phyloP scores from a whole-genome alignment of 2,888 invertebrate genomes.

The Drosophila tripunctata region DNA sequence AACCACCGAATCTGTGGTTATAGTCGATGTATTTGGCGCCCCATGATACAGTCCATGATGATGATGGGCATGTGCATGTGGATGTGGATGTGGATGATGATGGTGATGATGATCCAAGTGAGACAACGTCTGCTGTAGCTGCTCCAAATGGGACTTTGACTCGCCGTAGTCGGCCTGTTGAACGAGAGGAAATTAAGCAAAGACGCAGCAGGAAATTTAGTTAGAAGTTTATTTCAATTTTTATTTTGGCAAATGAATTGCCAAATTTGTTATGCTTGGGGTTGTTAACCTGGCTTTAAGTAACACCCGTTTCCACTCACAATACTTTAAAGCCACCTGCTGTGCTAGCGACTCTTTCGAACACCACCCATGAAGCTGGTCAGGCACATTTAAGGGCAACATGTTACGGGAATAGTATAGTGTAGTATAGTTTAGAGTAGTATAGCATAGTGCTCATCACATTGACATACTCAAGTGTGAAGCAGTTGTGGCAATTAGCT shows the following conservation, averaged over 20 bases:
- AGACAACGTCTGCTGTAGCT: slow-evolving; percentile 71
- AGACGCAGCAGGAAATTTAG: slow-evolving; percentile 83
- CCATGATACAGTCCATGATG: slow-evolving; percentile 69
- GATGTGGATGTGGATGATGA: slow-evolving; percentile 50
- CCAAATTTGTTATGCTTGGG: slow-evolving; percentile 47
- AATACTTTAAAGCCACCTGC: slow-evolving; percentile 72
- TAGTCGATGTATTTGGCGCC: slow-evolving; percentile 67
- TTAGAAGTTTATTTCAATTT: slow-evolving; percentile 65
- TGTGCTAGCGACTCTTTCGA: slow-evolving; percentile 40
- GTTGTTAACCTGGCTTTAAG: slow-evolving; percentile 55
- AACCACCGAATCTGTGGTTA: slow-evolving; percentile 78
- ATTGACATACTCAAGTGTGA: slow-evolving; percentile 74
- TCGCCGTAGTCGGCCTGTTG: slow-evolving; percentile 71
- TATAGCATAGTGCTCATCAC: slow-evolving; percentile 52
- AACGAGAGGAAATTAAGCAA: slow-evolving; percentile 82
- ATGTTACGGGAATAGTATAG: slow-evolving; percentile 22
- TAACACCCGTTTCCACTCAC: neutral
- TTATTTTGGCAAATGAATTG: slow-evolving; percentile 63
- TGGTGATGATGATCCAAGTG: slow-evolving; percentile 70
- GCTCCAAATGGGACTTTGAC: slow-evolving; percentile 74
- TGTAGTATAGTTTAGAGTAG: neutral
- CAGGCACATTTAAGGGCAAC: slow-evolving; percentile 44
- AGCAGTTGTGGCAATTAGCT: slow-evolving; percentile 76
- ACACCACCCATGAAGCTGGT: slow-evolving; percentile 32
- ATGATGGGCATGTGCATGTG: slow-evolving; percentile 45